A percentile compares a stretch with the other conserved stretches of the same genome.
Conservation (phyloP, 2,797 vertebrate genomes). For the Micropoecilia bifurca region DNA sequence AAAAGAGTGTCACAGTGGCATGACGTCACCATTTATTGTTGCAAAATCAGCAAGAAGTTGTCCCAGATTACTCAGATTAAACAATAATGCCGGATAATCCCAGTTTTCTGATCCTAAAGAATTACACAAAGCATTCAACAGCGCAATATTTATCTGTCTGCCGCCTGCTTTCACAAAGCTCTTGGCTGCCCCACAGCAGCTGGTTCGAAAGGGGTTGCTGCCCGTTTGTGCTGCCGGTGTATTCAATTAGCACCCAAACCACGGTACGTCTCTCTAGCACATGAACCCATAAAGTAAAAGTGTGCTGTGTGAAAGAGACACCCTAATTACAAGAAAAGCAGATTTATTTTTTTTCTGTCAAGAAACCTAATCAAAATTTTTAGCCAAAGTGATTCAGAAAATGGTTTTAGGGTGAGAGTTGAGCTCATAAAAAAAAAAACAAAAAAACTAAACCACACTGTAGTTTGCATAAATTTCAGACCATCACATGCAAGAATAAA, state of each 20-base stretch:
- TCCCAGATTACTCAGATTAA: constrained; percentile 15
- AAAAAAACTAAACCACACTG: constrained; percentile 15
- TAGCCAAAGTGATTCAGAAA: constrained; percentile 10
- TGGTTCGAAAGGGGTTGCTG: constrained; percentile 11
- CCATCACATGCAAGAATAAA: constrained; percentile 40
- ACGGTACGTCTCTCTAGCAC: neutral
- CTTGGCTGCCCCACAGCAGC: constrained; percentile 30
- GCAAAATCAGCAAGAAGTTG: constrained; percentile 3
- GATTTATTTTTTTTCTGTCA: neutral
- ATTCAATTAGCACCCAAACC: constrained; percentile 1
- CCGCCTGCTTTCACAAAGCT: constrained; percentile 34
- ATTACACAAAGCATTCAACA: constrained; percentile 25
- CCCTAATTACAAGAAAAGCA: constrained; percentile 4
- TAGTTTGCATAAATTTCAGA: constrained; percentile 25
- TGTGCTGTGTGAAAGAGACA: neutral
- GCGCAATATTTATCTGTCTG: constrained; percentile 31
- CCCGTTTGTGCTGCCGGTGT: constrained; percentile 11
- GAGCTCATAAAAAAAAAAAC: constrained; percentile 12
- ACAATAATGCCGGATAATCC: constrained; percentile 16
- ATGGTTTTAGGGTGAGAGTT: neutral
- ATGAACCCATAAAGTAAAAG: constrained; percentile 4
- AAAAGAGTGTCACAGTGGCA: neutral
- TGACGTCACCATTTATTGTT: neutral
- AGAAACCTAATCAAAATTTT: neutral
- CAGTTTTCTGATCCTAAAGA: constrained; percentile 26